These are phyloP conservation scores for Chelonia mydas DNA, from an alignment of 2,797 vertebrate species.

Conservation along the genomic window DNA sequence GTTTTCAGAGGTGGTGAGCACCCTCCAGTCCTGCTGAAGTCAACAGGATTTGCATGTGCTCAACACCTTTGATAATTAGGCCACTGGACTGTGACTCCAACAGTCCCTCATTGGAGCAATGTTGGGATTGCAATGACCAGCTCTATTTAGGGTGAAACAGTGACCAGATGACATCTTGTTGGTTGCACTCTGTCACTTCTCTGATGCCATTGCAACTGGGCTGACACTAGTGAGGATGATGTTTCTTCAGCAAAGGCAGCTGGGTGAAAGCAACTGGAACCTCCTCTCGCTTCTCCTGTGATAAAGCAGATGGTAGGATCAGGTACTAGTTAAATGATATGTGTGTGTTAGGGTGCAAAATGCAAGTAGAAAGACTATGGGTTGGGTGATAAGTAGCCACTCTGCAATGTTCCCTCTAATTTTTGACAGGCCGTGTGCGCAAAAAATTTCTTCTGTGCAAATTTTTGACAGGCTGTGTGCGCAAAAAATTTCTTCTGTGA, in stretches of 20 bases:
- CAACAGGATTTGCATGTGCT: background rate
- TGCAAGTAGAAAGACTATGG: background rate
- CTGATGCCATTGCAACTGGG: accelerated
- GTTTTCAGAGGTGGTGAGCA: too few species aligned
- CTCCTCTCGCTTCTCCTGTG: accelerated
- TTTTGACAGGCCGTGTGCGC: too few species aligned
- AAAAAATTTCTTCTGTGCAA: too few species aligned
- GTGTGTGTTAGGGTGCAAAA: background rate
- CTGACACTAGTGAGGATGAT: background rate
- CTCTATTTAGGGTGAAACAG: accelerated
- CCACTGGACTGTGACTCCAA: background rate
- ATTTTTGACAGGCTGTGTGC: too few species aligned
- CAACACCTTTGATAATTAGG: background rate
- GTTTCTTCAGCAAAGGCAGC: background rate
- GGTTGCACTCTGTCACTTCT: background rate
- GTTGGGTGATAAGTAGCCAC: accelerated
- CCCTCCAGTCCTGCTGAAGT: background rate
- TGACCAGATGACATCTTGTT: background rate
- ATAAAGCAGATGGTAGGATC: background rate
- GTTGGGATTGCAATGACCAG: background rate
- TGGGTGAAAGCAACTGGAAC: background rate
- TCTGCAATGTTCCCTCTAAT: accelerated
- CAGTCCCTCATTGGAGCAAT: accelerated
- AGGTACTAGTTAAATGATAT: background rate
- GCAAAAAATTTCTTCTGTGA: too few species aligned